Conservation (phyloP, 2,888 invertebrate species). For the Agrilus cyanescens region DNA sequence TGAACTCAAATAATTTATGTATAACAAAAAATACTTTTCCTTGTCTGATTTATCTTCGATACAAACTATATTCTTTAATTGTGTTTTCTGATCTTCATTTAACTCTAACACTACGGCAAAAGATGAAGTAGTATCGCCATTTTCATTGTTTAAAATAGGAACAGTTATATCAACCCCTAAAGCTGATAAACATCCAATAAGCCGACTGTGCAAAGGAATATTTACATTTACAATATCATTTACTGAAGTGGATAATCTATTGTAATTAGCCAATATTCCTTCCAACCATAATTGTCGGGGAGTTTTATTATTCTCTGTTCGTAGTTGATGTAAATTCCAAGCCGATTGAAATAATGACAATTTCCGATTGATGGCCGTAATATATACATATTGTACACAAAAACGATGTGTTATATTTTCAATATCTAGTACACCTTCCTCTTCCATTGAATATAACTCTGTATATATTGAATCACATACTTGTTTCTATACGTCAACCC, state of each 20-base stretch:
- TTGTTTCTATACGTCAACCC: conserved; percentile 6
- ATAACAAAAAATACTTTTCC: too few relatives aligned
- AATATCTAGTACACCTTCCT: too few relatives aligned
- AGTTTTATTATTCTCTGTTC: conserved; percentile 1
- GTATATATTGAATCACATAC: neutral
- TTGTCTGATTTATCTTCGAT: neutral
- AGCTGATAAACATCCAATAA: neutral
- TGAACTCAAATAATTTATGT: too few relatives aligned
- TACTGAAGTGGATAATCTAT: conserved; percentile 1
- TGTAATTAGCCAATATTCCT: neutral
- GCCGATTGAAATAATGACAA: conserved; percentile 3
- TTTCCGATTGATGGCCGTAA: conserved; percentile 1
- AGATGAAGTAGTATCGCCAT: neutral
- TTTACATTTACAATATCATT: conserved; percentile 3
- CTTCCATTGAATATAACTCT: conserved; percentile 5
- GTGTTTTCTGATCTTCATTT: conserved; percentile 1
- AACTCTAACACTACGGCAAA: conserved; percentile 2
- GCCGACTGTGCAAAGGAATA: neutral
- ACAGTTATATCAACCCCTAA: conserved; percentile 2
- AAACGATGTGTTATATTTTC: conserved; percentile 3
- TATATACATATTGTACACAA: conserved; percentile 3
- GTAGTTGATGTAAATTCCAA: conserved; percentile 5
- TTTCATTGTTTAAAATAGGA: neutral
- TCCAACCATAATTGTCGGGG: conserved; percentile 4
- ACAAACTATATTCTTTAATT: neutral